Base-by-base conservation (phyloP, 2,888 invertebrate species). In the Synergus itoensis region DNA sequence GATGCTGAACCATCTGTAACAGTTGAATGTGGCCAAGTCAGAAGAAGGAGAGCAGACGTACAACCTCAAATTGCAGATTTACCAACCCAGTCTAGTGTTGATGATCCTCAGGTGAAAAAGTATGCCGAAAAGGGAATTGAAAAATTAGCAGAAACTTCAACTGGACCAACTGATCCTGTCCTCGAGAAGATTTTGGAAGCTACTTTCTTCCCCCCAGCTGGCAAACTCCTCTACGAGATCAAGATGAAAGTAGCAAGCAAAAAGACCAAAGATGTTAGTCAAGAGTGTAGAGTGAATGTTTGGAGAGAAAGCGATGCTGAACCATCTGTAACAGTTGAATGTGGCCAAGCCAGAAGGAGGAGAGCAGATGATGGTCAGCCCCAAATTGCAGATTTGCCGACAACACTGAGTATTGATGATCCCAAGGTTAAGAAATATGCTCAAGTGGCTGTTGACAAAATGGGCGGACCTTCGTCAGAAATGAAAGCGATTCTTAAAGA, bases 381-480 rank as follows among this genome's bases (percentile, higher is more conserved):
- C 12, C 21, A 67, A 11, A 67, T 67, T 43, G 65, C 65, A n/a
- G 65, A 67, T 43, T n/a, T 43, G 9, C 43, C 65, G 12, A 41
- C 11, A 4, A 3, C 3, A 21, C 11, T 67, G 11, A 63, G 16
- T 63, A 14, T 36, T 16, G 36, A 63, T 21, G 36, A 63, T 36
- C 36, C 63, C 8, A 14, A n/a, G 4, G 36, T 63, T 16, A 63
- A 36, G 14, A 36, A 63, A 5, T 63, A 63, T 36, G 45, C 45
- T 45, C n/a, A 53, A 8, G 4, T 7, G 0, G 53, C 16, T 3
- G 4, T 53, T 0, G 53, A 53, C 16, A 16, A 53, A 53, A 57
- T 57, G 16, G 16, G 53, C n/a, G 5, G 16, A 57, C 16, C n/a
- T n/a, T n/a, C 16, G 3, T 57, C 18, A 16, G 53, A n/a, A 57